Percentiles rank a stretch among this genome's conserved stretches.
phyloP scores from a whole-genome alignment of 1,140 invertebrate species.

The Geopemphigus sp. region DNA sequence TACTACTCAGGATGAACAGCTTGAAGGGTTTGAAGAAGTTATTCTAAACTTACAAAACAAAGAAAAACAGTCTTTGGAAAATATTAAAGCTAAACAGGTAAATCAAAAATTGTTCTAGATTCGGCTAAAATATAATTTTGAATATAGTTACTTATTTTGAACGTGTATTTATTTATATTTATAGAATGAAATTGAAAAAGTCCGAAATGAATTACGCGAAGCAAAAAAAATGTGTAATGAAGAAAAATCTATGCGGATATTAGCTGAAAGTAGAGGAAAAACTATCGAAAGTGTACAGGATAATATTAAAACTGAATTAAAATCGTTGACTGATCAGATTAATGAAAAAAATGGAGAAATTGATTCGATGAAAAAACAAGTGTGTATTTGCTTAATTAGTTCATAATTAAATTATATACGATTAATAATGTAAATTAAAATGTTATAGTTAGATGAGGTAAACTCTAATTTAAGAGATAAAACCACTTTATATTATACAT shows the following conservation, averaged over 20 bases:
- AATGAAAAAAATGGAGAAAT: slow-evolving; percentile 35
- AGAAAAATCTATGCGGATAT: slow-evolving; percentile 48
- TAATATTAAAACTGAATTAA: slow-evolving; percentile 39
- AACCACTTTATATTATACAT: slow-evolving; percentile 13
- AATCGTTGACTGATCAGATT: slow-evolving; percentile 20
- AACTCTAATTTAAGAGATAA: slow-evolving; percentile 31
- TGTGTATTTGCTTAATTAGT: slow-evolving; percentile 14
- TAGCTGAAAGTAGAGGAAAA: slow-evolving; percentile 46
- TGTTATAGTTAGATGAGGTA: slow-evolving; percentile 31
- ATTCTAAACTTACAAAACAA: slow-evolving; percentile 11
- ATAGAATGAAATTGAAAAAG: slow-evolving; percentile 48
- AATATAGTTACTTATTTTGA: background rate
- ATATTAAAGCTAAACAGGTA: slow-evolving; percentile 30
- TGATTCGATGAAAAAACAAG: slow-evolving; percentile 42
- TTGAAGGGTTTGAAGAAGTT: slow-evolving; percentile 21
- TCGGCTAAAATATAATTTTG: background rate
- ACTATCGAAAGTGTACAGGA: slow-evolving; percentile 31
- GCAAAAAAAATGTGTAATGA: slow-evolving; percentile 46
- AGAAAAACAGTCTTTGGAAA: slow-evolving; percentile 28
- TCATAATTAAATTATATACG: background rate
- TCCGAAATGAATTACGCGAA: slow-evolving; percentile 29
- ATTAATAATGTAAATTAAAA: background rate
- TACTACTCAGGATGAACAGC: slow-evolving; percentile 38
- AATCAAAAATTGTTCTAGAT: background rate
- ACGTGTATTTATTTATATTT: background rate